Evolutionary conservation across 2,113 vertebrate species (phyloP).

Genomic region (Gila orcuttii): DNA sequence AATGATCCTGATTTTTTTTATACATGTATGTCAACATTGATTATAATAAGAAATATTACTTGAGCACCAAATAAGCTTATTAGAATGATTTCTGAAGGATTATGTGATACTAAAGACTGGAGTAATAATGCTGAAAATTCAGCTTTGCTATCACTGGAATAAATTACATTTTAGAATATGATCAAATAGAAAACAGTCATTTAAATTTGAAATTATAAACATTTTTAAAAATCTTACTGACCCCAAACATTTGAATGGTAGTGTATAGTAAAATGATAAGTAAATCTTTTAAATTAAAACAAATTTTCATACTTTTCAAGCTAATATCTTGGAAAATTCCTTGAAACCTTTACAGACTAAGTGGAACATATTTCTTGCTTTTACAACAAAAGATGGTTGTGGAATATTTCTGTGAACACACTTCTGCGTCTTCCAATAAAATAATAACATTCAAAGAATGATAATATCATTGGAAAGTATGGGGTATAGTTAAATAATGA

Average conservation of each 20-base stretch:
- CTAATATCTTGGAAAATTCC: neutral
- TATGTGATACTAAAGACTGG: neutral
- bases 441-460: constrained; percentile 58
- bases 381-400: neutral
- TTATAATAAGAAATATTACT: neutral
- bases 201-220: neutral
- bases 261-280: neutral
- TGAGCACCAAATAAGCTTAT: neutral
- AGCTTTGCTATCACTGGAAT: neutral
- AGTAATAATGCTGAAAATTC: neutral
- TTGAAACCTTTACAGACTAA: neutral
- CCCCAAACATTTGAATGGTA: neutral
- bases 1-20: neutral
- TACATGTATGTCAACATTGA: neutral
- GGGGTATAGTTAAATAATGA: constrained; percentile 71
- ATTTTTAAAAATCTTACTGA: neutral
- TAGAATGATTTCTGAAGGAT: neutral
- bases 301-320: neutral
- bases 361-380: neutral
- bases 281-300: neutral
- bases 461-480: constrained; percentile 74
- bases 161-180: neutral
- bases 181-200: neutral
- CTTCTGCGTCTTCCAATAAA: constrained; percentile 64
- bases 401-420: constrained; percentile 51